Percentiles rank a stretch among this genome's conserved stretches.
Evolutionary conservation across 2,888 invertebrate genomes (phyloP).

Genomic region (Caenorhabditis sp.): DNA sequence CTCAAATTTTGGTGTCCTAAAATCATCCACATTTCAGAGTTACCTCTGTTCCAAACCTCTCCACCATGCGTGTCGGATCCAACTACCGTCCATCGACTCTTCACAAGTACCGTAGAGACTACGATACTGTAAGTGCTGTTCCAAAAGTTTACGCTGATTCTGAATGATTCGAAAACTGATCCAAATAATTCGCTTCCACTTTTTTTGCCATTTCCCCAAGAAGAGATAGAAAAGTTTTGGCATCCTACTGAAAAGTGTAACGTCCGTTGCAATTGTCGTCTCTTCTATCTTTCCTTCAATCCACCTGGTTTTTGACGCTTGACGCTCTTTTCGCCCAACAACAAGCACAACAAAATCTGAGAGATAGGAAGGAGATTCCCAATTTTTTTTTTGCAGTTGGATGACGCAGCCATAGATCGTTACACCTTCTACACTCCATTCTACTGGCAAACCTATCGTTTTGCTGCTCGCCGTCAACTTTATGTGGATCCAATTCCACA

Average conservation of each 20-base stretch:
- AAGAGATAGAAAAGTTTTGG: slow-evolving; percentile 51
- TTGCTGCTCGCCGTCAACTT: slow-evolving; percentile 77
- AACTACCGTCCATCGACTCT: slow-evolving; percentile 79
- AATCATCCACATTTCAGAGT: slow-evolving; percentile 73
- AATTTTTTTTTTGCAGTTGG: slow-evolving; percentile 72
- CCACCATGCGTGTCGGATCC: slow-evolving; percentile 74
- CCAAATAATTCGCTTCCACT: slow-evolving; percentile 15
- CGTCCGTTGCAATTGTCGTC: slow-evolving; percentile 55
- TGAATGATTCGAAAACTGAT: slow-evolving; percentile 15
- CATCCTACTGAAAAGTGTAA: slow-evolving; percentile 58
- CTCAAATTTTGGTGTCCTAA: too few species aligned
- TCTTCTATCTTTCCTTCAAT: slow-evolving; percentile 28
- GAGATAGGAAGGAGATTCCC: slow-evolving; percentile 18
- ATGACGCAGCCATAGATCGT: slow-evolving; percentile 78
- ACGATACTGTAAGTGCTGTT: slow-evolving; percentile 73
- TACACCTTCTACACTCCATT: slow-evolving; percentile 77
- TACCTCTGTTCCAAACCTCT: slow-evolving; percentile 81
- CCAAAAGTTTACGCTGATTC: not conserved
- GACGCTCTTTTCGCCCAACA: slow-evolving; percentile 33
- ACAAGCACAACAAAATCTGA: slow-evolving; percentile 53
- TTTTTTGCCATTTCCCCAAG: slow-evolving; percentile 36
- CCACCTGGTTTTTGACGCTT: slow-evolving; percentile 58
- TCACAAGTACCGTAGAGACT: slow-evolving; percentile 79
- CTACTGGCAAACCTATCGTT: slow-evolving; percentile 81
- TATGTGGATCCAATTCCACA: slow-evolving; percentile 81